Percentiles rank a stretch among this genome's conserved stretches.
These are phyloP conservation scores for Hyposoter didymator DNA, from an alignment of 2,888 invertebrate genomes.

Conservation along the genomic window DNA sequence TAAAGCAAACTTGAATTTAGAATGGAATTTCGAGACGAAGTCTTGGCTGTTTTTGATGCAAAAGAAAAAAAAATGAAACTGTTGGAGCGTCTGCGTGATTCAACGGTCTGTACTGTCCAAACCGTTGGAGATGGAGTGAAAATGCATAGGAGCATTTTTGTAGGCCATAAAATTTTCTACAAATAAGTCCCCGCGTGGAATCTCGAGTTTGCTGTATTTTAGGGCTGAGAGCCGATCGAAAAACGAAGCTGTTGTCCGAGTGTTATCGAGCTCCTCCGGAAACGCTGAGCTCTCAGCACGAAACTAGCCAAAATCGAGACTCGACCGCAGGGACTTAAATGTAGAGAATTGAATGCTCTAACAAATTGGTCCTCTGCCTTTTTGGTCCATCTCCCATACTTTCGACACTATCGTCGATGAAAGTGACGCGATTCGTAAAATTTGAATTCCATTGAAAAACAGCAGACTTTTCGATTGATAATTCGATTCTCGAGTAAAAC, in stretches of 20 bases:
- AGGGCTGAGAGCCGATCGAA: neutral
- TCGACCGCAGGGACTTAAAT: neutral
- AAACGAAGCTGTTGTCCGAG: neutral
- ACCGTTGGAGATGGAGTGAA: neutral
- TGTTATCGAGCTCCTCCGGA: neutral
- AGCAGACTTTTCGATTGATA: neutral
- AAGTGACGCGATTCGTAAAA: neutral
- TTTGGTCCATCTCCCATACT: neutral
- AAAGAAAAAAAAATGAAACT: neutral
- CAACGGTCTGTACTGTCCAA: neutral
- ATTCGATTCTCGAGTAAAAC: neutral
- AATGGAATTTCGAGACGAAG: neutral
- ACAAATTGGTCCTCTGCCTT: neutral
- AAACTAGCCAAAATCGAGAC: neutral
- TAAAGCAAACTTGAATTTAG: neutral
- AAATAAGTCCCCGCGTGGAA: neutral
- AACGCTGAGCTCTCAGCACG: neutral
- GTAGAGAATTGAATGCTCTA: neutral
- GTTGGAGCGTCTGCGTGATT: neutral
- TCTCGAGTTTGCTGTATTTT: neutral
- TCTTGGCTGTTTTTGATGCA: neutral
- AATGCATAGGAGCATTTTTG: neutral
- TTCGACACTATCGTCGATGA: neutral
- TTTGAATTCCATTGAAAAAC: neutral
- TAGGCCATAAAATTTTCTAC: neutral